Base-by-base conservation (phyloP, 2,888 invertebrate genomes). In the Mesorhabditis spiculigera region DNA sequence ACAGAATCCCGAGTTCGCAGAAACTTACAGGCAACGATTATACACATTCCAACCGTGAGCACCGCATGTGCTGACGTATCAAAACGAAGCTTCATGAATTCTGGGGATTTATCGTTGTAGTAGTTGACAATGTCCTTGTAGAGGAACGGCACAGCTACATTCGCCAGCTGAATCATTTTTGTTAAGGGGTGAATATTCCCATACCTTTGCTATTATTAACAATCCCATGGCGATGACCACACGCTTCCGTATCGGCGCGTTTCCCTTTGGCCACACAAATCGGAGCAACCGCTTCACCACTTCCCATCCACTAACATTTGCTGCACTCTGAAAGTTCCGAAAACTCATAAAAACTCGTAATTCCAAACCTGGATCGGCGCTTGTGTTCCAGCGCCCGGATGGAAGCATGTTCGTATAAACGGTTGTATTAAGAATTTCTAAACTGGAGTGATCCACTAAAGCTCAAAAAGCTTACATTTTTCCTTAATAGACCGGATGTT, bases 41-140 rank as follows among this genome's bases (percentile, higher is more conserved):
- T 71, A 4, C 78, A 78, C 62, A 81, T 70, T 68, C 86, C 86
- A 10, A 75, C 76, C 1, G 83, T 81, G 28, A 83, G 69, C 43
- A 86, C 71, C 0, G 83, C 73, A 45, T 75, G 68, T 4, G 74
- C 75, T 4, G 82, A 68, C 3, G 78, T 75, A n/a, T 78, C 77
- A 8, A 80, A 66, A 10, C 74, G 73, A 6, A 86, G 69, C 43
- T 75, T 75, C 66, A 82, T 65, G n/a, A 76, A 76, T 50, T 80
- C 78, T 8, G 82, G 83, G 8, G 81, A 79, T 62, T 79, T 78
- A 44, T 88, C 86, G 86, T 94, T 95, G 74, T 96, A 90, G 78
- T 91, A 90, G 86, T 98, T 97, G 71, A 99, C 90, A 0, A 92
- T 92, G 86, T 93, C 91, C 87, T 97, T 96, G 88, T 98, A 95